Conservation (phyloP, 37 sponge, comb jelly and placozoan genomes). For the Axinella damicornis region DNA sequence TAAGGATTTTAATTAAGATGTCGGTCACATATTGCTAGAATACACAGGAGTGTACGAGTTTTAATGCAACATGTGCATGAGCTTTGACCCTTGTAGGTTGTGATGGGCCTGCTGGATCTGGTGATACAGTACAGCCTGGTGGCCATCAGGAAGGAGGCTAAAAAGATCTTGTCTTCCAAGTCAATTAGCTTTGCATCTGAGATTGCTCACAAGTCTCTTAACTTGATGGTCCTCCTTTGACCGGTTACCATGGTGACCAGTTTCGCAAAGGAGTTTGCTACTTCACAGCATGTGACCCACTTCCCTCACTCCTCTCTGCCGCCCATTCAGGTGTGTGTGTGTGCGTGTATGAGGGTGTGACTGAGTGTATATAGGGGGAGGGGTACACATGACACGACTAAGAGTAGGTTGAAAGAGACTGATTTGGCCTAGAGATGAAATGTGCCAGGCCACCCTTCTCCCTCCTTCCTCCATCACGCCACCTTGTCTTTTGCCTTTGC, state of each 20-base stretch:
- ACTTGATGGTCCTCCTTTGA: slow-evolving; percentile 62
- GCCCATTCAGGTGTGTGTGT: slow-evolving; percentile 58
- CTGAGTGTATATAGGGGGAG: background rate
- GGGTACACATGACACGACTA: too few species aligned
- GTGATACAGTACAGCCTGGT: slow-evolving; percentile 39
- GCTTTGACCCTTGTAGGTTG: slow-evolving; percentile 14
- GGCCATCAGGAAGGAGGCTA: too few species aligned
- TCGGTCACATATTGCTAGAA: too few species aligned
- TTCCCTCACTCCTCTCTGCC: slow-evolving; percentile 78
- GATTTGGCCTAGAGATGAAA: too few species aligned
- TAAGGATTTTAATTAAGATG: too few species aligned
- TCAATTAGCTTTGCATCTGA: slow-evolving; percentile 50
- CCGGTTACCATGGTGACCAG: slow-evolving; percentile 77
- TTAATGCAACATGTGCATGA: too few species aligned
- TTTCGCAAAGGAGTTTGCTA: slow-evolving; percentile 86
- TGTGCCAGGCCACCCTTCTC: background rate
- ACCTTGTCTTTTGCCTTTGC: too few species aligned
- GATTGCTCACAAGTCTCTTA: slow-evolving; percentile 77
- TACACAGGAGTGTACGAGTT: too few species aligned
- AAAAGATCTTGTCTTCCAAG: background rate
- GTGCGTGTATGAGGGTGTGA: background rate
- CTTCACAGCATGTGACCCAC: slow-evolving; percentile 67
- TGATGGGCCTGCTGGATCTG: slow-evolving; percentile 83
- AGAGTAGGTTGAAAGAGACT: too few species aligned
- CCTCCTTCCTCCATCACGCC: too few species aligned